Conservation (phyloP, 2,113 vertebrate genomes). For the Pongo abelii region DNA sequence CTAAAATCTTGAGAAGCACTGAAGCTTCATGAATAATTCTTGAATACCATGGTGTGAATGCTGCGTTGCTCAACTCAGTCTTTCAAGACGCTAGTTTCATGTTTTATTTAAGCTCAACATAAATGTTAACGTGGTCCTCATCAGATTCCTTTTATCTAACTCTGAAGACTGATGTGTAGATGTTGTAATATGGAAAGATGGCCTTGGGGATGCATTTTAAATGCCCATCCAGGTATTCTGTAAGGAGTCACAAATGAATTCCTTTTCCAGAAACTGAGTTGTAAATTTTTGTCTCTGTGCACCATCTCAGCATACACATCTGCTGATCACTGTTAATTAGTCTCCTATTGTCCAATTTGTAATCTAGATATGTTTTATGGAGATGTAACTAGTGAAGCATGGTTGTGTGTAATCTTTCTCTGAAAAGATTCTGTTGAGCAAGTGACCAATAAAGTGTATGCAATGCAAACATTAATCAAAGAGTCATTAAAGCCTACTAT, state of each 20-base stretch:
- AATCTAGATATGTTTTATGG: constrained; percentile 76
- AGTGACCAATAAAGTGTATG: constrained; percentile 81
- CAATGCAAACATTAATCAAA: constrained; percentile 83
- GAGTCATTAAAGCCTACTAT: constrained; percentile 21
- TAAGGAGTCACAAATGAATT: constrained; percentile 70
- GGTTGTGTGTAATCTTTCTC: constrained; percentile 68
- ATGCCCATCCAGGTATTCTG: constrained; percentile 53
- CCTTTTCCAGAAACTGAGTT: constrained; percentile 66
- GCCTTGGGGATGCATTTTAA: constrained; percentile 52
- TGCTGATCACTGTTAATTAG: constrained; percentile 82
- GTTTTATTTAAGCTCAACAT: constrained; percentile 68
- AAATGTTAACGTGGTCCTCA: constrained; percentile 65
- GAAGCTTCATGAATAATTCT: constrained; percentile 66
- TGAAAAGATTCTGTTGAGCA: constrained; percentile 79
- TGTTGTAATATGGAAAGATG: constrained; percentile 52
- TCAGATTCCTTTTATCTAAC: constrained; percentile 46
- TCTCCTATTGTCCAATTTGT: constrained; percentile 78
- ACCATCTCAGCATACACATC: constrained; percentile 61
- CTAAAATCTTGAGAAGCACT: constrained; percentile 20
- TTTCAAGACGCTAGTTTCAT: constrained; percentile 73
- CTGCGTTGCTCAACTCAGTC: constrained; percentile 57
- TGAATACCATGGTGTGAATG: neutral
- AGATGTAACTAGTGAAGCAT: constrained; percentile 71
- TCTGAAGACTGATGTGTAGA: constrained; percentile 61
- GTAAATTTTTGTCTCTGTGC: constrained; percentile 74